Conservation (phyloP, 2,113 vertebrate genomes). For the Siphamia tubifer region DNA sequence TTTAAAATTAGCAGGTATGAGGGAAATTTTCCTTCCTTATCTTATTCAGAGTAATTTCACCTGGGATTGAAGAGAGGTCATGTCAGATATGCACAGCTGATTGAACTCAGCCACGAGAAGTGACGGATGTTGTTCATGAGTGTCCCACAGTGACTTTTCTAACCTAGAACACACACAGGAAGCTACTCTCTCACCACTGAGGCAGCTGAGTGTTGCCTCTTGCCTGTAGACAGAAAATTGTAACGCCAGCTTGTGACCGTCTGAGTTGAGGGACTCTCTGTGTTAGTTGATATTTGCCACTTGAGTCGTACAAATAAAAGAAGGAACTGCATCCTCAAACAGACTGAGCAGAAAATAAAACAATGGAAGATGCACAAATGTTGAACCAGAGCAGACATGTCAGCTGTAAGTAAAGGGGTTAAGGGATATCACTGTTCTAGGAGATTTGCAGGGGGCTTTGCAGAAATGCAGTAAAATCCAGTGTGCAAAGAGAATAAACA, state of each 20-base stretch:
- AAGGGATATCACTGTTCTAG: neutral
- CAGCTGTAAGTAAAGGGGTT: neutral
- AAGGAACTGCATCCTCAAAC: no score
- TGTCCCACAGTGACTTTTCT: neutral
- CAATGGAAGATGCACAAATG: no score
- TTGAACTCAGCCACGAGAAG: neutral
- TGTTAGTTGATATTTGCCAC: neutral
- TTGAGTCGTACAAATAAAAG: neutral
- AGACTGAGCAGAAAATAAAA: no score
- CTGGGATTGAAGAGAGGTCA: neutral
- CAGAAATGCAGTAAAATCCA: neutral
- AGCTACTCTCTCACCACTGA: neutral
- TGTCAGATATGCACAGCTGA: neutral
- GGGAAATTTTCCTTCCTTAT: neutral
- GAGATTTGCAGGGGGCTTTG: neutral
- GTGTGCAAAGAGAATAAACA: neutral
- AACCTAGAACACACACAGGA: neutral
- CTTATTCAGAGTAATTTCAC: neutral
- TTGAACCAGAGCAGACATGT: conserved; percentile 3
- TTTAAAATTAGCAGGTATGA: neutral
- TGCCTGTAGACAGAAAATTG: no score
- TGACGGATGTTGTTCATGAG: neutral
- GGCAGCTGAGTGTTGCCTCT: no score
- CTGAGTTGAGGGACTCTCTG: neutral
- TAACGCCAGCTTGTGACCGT: no score